These are phyloP conservation scores for Rhinoderma darwinii DNA, from an alignment of 2,113 vertebrate genomes.

Conservation along the genomic window DNA sequence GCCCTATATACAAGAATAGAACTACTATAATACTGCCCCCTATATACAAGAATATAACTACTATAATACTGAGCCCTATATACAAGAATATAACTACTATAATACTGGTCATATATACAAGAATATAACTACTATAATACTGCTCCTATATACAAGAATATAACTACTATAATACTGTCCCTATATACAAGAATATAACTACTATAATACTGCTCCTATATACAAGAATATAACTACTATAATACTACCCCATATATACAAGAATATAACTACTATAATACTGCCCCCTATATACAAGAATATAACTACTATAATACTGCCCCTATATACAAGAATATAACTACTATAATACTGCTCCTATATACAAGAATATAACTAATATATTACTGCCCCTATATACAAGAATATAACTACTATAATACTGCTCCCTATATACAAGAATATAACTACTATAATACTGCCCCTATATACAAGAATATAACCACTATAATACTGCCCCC, in stretches of 20 bases:
- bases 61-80: not conserved
- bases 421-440: not conserved
- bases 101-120: slow-evolving; percentile 1
- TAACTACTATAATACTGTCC: slow-evolving; percentile 6
- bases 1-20: not conserved
- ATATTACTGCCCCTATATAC: not conserved
- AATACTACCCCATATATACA: not conserved
- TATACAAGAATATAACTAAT: not conserved
- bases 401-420: not conserved
- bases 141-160: not conserved
- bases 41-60: slow-evolving; percentile 1
- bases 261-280: slow-evolving; percentile 11
- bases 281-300: not conserved
- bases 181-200: not conserved
- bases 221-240: slow-evolving; percentile 9
- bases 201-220: slow-evolving; percentile 1
- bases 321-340: not conserved
- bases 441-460: no score
- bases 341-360: not conserved
- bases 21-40: slow-evolving; percentile 2
- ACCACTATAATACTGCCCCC: not conserved
- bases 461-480: no score
- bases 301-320: not conserved
- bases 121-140: slow-evolving; percentile 15
- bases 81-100: slow-evolving; percentile 16